Base-by-base conservation (phyloP, 2,113 vertebrate genomes). In the Mixornis gularis region DNA sequence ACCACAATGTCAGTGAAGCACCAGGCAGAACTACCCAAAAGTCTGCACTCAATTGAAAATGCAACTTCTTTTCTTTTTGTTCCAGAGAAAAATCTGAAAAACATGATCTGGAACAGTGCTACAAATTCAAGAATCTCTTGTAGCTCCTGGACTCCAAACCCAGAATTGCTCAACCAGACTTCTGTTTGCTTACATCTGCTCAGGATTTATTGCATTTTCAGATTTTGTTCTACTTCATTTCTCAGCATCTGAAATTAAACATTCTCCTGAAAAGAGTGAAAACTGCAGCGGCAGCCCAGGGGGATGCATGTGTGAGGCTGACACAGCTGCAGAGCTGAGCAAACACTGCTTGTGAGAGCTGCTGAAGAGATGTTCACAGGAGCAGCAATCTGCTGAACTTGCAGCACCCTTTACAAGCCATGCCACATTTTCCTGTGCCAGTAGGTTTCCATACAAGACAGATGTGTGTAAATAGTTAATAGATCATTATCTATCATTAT, bases 401-500 rank as follows among this genome's bases (percentile, higher is more conserved):
- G 68, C 71, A 18, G 68, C 71, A 18, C 32, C 78, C 85, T 83
- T 12, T 16, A n/a, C 11, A 38, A 62, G 46, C 52, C 68, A 36
- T 6, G 56, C 48, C 64, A 92, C 64, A 19, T 63, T 41, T 64
- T 41, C 87, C 78, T 48, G 36, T n/a, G 72, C 89, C 86, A 84
- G 72, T 26, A 34, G 40, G 25, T 76, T 89, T 71, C 73, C 80
- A 26, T 17, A 12, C 68, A 51, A 86, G 91, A 51, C 83, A 95
- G 83, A 90, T 93, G 72, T 62, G 69, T 4, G 89, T 78, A 90
- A 95, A 90, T 65, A 86, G 86, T 94, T 83, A 88, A 92, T 93
- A 90, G 86, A 86, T 92, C 91, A 79, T 34, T 34, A 58, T n/a
- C 32, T n/a, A 14, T 7, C 55, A 34, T n/a, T 58, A 22, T 34